Conservation (phyloP, 2,888 invertebrate genomes). For the Lymantria dispar region DNA sequence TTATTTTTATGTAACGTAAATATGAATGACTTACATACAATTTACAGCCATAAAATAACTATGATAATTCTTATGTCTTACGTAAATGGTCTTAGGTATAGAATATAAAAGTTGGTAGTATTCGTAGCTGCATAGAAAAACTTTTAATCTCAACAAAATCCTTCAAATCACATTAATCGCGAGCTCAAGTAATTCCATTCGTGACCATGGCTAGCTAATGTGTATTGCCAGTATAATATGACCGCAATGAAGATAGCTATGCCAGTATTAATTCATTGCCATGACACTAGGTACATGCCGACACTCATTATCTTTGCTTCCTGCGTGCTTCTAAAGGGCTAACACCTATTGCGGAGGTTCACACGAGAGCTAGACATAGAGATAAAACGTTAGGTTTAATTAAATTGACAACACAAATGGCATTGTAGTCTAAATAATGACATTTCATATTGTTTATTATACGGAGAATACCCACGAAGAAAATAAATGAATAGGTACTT, state of each 20-base stretch:
- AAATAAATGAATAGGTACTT: too few species aligned
- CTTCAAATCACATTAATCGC: constrained; percentile 13
- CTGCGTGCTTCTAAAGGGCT: constrained; percentile 35
- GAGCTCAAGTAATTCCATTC: constrained; percentile 38
- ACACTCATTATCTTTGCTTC: constrained; percentile 40
- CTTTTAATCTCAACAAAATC: not conserved
- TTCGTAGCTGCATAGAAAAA: too few species aligned
- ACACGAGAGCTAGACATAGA: constrained; percentile 8
- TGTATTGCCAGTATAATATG: constrained; percentile 56
- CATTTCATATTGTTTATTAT: too few species aligned
- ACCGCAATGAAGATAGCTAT: constrained; percentile 70
- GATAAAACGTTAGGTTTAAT: constrained; percentile 13
- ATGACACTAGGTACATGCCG: constrained; percentile 39
- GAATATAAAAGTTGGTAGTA: too few species aligned
- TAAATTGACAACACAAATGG: not conserved
- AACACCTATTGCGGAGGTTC: constrained; percentile 26
- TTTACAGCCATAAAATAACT: too few species aligned
- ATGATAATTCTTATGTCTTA: too few species aligned
- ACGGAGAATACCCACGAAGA: too few species aligned
- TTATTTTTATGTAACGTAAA: too few species aligned
- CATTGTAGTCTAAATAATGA: too few species aligned
- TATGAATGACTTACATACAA: too few species aligned
- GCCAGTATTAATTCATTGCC: constrained; percentile 75
- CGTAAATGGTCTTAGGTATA: too few species aligned
- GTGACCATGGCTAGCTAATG: constrained; percentile 63